Conservation (phyloP, 1,140 invertebrate species). For the Polypedilum pembai region DNA sequence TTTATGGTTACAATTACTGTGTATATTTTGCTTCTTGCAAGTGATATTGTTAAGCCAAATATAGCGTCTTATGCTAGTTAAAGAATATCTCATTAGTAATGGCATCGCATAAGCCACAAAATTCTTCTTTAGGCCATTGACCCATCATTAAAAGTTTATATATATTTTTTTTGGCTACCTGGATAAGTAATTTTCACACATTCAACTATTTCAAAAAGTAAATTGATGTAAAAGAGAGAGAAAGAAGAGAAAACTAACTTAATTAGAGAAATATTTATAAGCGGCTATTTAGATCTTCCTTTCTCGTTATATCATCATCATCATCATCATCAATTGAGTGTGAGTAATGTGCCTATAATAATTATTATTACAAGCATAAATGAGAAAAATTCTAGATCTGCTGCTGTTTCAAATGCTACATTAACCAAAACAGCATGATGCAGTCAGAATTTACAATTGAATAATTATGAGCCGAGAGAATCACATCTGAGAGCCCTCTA, state of each 20-base stretch:
- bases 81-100: not conserved
- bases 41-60: not conserved
- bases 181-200: not conserved
- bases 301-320: not conserved
- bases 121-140: not conserved
- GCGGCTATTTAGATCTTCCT: slow-evolving; percentile 10
- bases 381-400: not conserved
- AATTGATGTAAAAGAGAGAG: too few relatives aligned
- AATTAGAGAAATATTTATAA: slow-evolving; percentile 8
- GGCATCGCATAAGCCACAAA: not conserved
- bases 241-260: not conserved
- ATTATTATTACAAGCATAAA: slow-evolving; percentile 4
- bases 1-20: not conserved
- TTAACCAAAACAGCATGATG: not conserved
- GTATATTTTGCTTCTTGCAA: not conserved
- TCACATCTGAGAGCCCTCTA: not conserved
- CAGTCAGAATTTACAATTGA: not conserved
- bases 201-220: too few relatives aligned
- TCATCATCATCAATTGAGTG: slow-evolving; percentile 2
- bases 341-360: slow-evolving; percentile 8
- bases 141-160: not conserved
- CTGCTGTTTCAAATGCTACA: not conserved
- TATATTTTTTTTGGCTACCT: not conserved
- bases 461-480: not conserved
- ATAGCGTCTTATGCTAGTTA: not conserved